Percentiles rank a stretch among this genome's conserved stretches.
Conservation (phyloP, 2,797 vertebrate genomes). For the Anomalospiza imberbis region DNA sequence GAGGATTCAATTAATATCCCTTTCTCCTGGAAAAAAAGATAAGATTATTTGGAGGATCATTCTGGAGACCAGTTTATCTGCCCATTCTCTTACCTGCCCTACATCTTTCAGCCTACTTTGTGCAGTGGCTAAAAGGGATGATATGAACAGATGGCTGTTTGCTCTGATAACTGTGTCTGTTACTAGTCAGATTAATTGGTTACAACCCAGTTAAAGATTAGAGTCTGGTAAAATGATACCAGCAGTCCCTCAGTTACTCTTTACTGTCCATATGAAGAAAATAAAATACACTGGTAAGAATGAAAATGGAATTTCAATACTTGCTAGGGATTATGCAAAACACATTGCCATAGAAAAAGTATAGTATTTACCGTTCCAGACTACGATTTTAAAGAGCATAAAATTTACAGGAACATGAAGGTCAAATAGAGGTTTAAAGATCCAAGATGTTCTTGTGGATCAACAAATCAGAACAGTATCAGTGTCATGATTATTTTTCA, state of each 20-base stretch:
- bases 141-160: conserved; percentile 43
- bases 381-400: background rate
- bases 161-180: conserved; percentile 14
- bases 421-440: background rate
- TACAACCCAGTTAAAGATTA: conserved; percentile 12
- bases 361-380: background rate
- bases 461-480: background rate
- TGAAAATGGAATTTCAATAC: background rate
- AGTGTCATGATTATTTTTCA: background rate
- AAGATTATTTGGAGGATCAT: conserved; percentile 29
- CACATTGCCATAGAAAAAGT: background rate
- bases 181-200: conserved; percentile 39
- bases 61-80: background rate
- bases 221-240: background rate
- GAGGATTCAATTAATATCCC: background rate
- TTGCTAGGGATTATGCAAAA: background rate
- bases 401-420: background rate
- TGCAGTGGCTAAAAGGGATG: background rate
- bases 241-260: background rate
- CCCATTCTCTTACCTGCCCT: background rate
- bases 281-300: background rate
- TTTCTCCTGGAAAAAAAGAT: conserved; percentile 19
- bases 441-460: background rate
- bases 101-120: background rate
- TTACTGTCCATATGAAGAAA: background rate